Evolutionary conservation across 2,797 vertebrate species (phyloP), one percentile per base, ranked within the genome.

Genomic region (Periparus ater): DNA sequence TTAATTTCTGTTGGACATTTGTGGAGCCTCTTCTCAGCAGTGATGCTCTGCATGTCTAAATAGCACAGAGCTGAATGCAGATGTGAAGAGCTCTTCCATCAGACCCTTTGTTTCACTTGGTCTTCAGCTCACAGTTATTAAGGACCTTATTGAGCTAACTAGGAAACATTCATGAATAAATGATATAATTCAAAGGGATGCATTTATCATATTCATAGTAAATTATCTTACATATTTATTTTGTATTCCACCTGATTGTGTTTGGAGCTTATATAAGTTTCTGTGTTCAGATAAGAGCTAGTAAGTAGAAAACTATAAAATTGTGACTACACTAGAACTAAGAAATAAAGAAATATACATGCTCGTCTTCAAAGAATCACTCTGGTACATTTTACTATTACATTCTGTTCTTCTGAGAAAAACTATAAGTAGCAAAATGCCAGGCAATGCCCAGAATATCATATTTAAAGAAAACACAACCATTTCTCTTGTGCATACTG

Each of bases 121-220:
- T 58, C 57, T 96, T 95, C 68, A 65, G n/a, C 78, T 91, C 72
- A 77, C 38, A 60, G 51, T 72, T 90, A 86, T 79, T 95, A 93
- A 58, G 71, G 50, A 76, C 20, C 20, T 91, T 91, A 91, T 48
- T 93, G 82, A 81, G 36, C 76, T 86, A 77, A 83, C 65, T 77
- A 67, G 74, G 82, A 82, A 79, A 90, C 63, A 32, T 17, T 67
- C 26, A 72, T 67, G 4, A 91, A 91, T 95, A 87, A 94, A 91
- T 88, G 2, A 76, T 72, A 54, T 12, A 10, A 75, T 75, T 68
- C 38, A 51, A 77, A 63, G 34, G 85, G 18, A 77, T 47, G 19
- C 21, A 40, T 45, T 81, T 84, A 74, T 76, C 61, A 62, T 70
- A 63, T 45, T 73, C 53, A 34, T 67, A 61, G 7, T 19, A 48